Base-by-base conservation (phyloP, 2,113 vertebrate species). In the Corydoras sp. region DNA sequence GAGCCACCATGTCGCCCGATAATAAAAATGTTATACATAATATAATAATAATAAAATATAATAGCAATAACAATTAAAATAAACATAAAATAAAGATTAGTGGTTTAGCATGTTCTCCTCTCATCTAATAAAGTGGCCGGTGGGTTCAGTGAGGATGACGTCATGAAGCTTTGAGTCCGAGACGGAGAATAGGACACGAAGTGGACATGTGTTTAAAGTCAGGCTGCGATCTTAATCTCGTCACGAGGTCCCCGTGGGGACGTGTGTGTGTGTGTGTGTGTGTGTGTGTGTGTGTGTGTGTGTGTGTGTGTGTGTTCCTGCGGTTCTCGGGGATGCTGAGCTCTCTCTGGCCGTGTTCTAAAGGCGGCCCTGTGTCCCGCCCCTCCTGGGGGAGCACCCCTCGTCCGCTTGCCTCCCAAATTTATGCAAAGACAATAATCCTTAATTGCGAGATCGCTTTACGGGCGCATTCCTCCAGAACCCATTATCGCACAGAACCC, bases 401-500 rank as follows among this genome's bases (percentile, higher is more conserved):
- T 73, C 31, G 24, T 65, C 62, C 68, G 73, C 69, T 61, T 80
- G 83, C 76, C 78, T 24, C 59, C 75, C 71, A 84, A 85, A 89
- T 88, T 86, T 85, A 89, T 90, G 85, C 86, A 89, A 88, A 89
- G 85, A 86, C 86, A 87, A 91, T 86, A 90, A 86, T 86, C 81
- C 82, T 84, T 90, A 90, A 91, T 90, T 89, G 88, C 84, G 76
- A 85, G 81, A 86, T 91, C 85, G 61, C 73, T 72, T 91, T 89
- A 86, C 88, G 78, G 83, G 77, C 58, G 83, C 85, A 86, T 88
- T 89, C 85, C 81, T 85, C 84, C 79, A 77, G 84, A 87, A 81
- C 81, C 83, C 85, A 87, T 90, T 90, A 89, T 24, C 18, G 84
- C 83, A 83, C 85, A 83, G 88, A 81, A 80, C 82, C 85, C 85